Conservation (phyloP, 2,888 invertebrate genomes). For the Allolobophora icterica region DNA sequence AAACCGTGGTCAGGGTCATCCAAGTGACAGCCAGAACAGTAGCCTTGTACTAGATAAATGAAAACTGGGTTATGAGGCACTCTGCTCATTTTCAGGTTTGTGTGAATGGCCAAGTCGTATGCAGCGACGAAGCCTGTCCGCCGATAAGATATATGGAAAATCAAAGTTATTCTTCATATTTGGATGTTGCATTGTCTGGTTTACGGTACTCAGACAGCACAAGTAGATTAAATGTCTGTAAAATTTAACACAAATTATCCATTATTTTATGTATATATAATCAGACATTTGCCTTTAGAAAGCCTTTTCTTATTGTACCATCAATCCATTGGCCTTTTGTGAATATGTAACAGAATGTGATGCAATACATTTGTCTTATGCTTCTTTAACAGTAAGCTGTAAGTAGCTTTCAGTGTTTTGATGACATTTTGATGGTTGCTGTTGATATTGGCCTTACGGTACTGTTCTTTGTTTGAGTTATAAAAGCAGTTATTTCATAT, state of each 20-base stretch:
- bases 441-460: too few species aligned
- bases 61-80: neutral
- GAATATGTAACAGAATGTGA: too few species aligned
- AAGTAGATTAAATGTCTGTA: neutral
- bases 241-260: neutral
- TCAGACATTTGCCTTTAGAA: neutral
- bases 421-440: too few species aligned
- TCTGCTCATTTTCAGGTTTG: neutral
- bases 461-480: too few species aligned
- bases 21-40: neutral
- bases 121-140: neutral
- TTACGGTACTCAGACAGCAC: neutral
- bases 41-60: neutral
- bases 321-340: too few species aligned
- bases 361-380: too few species aligned
- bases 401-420: too few species aligned
- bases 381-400: too few species aligned
- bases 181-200: neutral
- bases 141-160: constrained; percentile 8
- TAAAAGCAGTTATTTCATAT: too few species aligned
- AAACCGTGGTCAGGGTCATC: neutral
- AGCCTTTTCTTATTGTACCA: too few species aligned
- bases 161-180: neutral
- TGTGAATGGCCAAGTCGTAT: neutral
- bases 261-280: neutral